phyloP scores from a whole-genome alignment of 2,113 vertebrate genomes.

The Aythya baeri region DNA sequence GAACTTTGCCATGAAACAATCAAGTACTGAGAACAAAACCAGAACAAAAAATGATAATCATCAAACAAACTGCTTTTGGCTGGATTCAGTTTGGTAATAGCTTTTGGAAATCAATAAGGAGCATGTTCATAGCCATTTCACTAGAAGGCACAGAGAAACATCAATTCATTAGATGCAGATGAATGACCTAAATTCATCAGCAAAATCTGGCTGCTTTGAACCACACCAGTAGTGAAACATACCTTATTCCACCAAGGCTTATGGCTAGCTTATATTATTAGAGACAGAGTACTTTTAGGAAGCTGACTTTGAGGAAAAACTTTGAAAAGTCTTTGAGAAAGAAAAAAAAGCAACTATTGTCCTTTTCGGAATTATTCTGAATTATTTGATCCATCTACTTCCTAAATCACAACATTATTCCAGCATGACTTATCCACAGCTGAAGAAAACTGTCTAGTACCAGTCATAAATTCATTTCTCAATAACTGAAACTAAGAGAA shows the following conservation, averaged over 20 bases:
- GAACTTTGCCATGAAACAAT: not conserved
- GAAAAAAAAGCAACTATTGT: not conserved
- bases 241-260: not conserved
- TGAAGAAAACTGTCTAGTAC: not conserved
- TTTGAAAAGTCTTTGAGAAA: not conserved
- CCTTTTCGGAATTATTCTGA: not conserved
- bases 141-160: not conserved
- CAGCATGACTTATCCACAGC: not conserved
- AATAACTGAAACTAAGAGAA: not conserved
- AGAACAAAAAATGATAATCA: not conserved
- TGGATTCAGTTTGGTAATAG: not conserved
- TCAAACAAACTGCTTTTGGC: not conserved
- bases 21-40: not conserved
- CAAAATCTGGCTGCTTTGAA: not conserved
- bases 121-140: not conserved
- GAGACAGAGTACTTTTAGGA: not conserved
- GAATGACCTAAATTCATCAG: not conserved
- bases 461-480: not conserved
- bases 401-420: not conserved
- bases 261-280: not conserved
- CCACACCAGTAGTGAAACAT: not conserved
- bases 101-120: slow-evolving; percentile 26
- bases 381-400: not conserved
- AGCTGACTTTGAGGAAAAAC: not conserved
- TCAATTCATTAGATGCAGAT: not conserved